Evolutionary conservation across 2,113 vertebrate genomes (phyloP).

Genomic region (Cyrtonyx montezumae): DNA sequence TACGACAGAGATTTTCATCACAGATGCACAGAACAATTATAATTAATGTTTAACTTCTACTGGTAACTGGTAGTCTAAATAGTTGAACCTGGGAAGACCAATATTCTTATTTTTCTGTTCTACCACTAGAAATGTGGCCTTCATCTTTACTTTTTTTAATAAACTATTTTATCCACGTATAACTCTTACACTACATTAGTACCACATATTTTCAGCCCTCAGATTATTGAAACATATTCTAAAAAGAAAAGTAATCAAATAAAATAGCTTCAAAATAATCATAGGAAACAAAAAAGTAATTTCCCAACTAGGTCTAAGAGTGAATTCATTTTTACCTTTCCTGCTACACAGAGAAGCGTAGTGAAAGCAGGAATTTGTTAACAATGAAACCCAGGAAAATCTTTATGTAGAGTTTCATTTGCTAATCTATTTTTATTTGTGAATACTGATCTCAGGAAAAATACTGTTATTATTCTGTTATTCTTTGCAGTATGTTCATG

Average conservation of each 20-base stretch:
- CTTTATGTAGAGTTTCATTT: background rate
- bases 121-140: background rate
- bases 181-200: background rate
- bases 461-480: background rate
- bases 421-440: background rate
- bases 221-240: background rate
- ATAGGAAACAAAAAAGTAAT: background rate
- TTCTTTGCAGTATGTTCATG: background rate
- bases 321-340: background rate
- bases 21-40: background rate
- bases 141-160: background rate
- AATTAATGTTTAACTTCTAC: background rate
- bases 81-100: background rate
- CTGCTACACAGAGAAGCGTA: background rate
- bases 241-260: rapidly evolving
- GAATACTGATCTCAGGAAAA: background rate
- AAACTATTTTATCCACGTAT: background rate
- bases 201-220: background rate
- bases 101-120: background rate
- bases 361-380: background rate
- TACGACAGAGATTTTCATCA: background rate
- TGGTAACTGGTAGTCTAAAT: background rate
- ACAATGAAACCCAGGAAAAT: background rate
- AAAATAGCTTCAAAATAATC: rapidly evolving
- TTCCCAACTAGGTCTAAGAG: background rate